These are phyloP conservation scores for Drosophila suboccidentalis DNA, from an alignment of 2,888 invertebrate species.

Conservation along the genomic window DNA sequence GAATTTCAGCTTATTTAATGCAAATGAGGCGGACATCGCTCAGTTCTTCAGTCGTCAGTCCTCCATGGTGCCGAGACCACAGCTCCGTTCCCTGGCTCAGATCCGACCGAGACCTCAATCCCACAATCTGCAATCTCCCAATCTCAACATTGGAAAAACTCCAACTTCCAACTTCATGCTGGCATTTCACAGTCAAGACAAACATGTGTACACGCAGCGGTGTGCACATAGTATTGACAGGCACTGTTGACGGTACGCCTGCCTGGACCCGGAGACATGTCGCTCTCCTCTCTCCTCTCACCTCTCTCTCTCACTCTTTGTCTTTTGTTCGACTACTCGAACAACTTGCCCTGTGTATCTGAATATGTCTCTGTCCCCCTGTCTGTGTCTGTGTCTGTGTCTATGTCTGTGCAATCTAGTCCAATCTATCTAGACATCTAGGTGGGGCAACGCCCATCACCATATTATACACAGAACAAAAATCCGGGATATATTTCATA, in stretches of 20 bases:
- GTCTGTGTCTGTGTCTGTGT: constrained; percentile 4
- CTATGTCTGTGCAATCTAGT: constrained; percentile 59
- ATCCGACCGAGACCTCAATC: constrained; percentile 16
- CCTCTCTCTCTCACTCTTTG: not conserved
- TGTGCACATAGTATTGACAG: constrained; percentile 50
- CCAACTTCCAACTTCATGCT: not conserved
- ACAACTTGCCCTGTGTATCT: constrained; percentile 7
- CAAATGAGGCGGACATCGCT: constrained; percentile 81
- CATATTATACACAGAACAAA: not conserved
- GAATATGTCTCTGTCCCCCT: constrained; percentile 14
- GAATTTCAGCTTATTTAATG: constrained; percentile 85
- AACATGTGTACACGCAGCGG: constrained; percentile 43
- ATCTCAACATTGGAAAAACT: constrained; percentile 3
- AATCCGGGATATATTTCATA: too few species aligned
- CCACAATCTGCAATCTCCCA: not conserved
- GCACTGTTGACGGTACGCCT: constrained; percentile 38
- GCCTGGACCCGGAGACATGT: not conserved
- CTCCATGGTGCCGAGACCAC: not conserved
- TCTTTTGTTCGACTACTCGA: not conserved
- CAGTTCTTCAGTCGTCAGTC: constrained; percentile 8
- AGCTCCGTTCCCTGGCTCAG: not conserved
- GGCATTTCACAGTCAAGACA: constrained; percentile 60
- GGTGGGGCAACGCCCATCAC: constrained; percentile 56
- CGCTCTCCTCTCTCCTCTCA: not conserved
- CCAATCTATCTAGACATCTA: constrained; percentile 72